phyloP scores from a whole-genome alignment of 1,140 invertebrate genomes.

The Dendrolimus kikuchii region DNA sequence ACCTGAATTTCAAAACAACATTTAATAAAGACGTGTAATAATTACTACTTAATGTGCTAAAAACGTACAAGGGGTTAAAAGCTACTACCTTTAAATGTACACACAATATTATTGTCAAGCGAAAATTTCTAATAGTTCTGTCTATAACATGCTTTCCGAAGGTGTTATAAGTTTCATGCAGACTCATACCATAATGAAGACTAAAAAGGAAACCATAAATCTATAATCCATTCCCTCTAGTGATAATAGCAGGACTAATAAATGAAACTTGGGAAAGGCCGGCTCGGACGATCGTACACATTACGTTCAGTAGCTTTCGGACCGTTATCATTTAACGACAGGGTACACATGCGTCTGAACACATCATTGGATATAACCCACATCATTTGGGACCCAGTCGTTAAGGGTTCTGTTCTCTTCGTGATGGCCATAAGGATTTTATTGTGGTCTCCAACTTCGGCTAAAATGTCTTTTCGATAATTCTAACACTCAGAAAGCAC shows the following conservation, averaged over 20 bases:
- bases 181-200: conserved; percentile 35
- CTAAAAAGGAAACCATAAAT: conserved; percentile 29
- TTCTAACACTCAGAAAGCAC: conserved; percentile 11
- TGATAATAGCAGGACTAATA: conserved; percentile 36
- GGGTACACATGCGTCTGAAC: conserved; percentile 22
- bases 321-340: conserved; percentile 47
- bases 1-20: too few species aligned
- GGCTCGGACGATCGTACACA: conserved; percentile 41
- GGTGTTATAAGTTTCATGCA: conserved; percentile 27
- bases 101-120: too few species aligned
- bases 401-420: conserved; percentile 33
- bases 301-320: conserved; percentile 39
- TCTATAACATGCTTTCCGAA: not conserved
- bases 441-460: conserved; percentile 36
- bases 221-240: conserved; percentile 30
- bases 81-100: too few species aligned
- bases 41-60: too few species aligned
- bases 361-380: conserved; percentile 38
- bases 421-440: conserved; percentile 41
- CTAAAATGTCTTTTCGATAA: conserved; percentile 16
- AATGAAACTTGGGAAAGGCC: conserved; percentile 33
- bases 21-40: too few species aligned
- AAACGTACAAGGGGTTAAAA: too few species aligned
- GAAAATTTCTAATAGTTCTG: too few species aligned
- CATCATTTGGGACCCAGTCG: conserved; percentile 33